Percentiles rank a stretch among this genome's conserved stretches.
Evolutionary conservation across 1,140 invertebrate genomes (phyloP).

Genomic region (Leptinotarsa lineolata): DNA sequence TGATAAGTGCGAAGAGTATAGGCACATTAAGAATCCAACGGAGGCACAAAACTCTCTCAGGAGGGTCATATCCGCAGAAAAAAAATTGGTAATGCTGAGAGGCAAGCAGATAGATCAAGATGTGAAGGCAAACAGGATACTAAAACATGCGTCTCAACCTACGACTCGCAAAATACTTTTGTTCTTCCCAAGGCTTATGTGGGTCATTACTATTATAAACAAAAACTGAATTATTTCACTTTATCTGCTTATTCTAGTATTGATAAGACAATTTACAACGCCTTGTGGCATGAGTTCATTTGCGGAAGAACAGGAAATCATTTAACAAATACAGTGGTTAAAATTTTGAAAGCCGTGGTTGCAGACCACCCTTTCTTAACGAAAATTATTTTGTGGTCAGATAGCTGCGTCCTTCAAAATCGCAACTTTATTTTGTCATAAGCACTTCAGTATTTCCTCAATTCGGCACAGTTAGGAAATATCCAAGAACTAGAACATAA

Average conservation of each 20-base stretch:
- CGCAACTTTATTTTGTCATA: slow-evolving; percentile 31
- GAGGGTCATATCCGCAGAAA: not conserved
- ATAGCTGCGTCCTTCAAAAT: slow-evolving; percentile 34
- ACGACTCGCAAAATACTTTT: not conserved
- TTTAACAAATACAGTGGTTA: slow-evolving; percentile 25
- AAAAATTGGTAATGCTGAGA: not conserved
- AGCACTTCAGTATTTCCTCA: slow-evolving; percentile 22
- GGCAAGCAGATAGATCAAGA: not conserved
- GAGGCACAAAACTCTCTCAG: not conserved
- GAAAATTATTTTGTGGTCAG: slow-evolving; percentile 34
- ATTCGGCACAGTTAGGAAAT: not conserved
- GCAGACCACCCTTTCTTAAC: slow-evolving; percentile 16
- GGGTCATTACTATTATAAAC: no score
- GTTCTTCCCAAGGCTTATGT: not conserved
- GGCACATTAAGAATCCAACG: not conserved
- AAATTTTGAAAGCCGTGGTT: slow-evolving; percentile 33
- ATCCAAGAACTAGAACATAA: slow-evolving; percentile 25
- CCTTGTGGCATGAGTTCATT: slow-evolving; percentile 22
- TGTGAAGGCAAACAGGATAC: not conserved
- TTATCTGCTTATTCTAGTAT: slow-evolving; percentile 26
- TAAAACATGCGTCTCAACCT: not conserved
- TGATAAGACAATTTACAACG: slow-evolving; percentile 32
- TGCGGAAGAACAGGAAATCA: slow-evolving; percentile 19
- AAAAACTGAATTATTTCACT: slow-evolving; percentile 19
- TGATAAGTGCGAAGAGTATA: slow-evolving; percentile 9